Evolutionary conservation across 2,797 vertebrate genomes (phyloP).

Genomic region (Loriculus beryllinus): DNA sequence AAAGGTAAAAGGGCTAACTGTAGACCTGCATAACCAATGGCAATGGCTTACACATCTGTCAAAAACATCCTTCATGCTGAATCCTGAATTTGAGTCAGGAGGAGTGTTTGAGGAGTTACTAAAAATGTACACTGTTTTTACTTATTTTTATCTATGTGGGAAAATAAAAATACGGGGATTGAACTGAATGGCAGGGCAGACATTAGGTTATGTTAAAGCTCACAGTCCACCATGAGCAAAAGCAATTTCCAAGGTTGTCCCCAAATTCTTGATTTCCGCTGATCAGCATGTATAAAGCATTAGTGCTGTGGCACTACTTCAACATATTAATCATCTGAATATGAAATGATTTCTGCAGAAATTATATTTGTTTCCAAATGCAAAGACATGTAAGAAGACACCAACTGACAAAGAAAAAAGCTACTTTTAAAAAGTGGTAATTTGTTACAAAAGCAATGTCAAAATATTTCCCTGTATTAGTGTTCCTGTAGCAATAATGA

Average conservation of each 20-base stretch:
- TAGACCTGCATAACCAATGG: neutral
- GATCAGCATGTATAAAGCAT: constrained; percentile 22
- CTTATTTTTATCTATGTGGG: neutral
- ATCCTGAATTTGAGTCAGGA: neutral
- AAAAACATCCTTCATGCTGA: neutral
- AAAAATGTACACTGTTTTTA: neutral
- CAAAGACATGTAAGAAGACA: constrained; percentile 1
- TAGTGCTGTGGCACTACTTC: constrained; percentile 47
- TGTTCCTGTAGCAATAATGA: neutral
- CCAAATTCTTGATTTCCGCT: constrained; percentile 31
- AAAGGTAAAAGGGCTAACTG: neutral
- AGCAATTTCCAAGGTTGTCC: constrained; percentile 25
- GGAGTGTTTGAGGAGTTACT: neutral
- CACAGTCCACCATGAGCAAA: constrained; percentile 13
- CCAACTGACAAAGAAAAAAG: constrained; percentile 35
- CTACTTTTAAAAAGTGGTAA: neutral
- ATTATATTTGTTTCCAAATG: constrained; percentile 50
- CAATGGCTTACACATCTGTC: neutral
- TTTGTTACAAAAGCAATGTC: neutral
- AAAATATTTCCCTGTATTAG: constrained; percentile 41
- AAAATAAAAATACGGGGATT: neutral
- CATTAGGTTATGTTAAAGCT: neutral
- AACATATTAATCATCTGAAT: constrained; percentile 59
- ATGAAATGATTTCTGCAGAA: constrained; percentile 41
- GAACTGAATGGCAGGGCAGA: neutral